Evolutionary conservation across 1,140 invertebrate genomes (phyloP).

Genomic region (Calephelis virginiensis): DNA sequence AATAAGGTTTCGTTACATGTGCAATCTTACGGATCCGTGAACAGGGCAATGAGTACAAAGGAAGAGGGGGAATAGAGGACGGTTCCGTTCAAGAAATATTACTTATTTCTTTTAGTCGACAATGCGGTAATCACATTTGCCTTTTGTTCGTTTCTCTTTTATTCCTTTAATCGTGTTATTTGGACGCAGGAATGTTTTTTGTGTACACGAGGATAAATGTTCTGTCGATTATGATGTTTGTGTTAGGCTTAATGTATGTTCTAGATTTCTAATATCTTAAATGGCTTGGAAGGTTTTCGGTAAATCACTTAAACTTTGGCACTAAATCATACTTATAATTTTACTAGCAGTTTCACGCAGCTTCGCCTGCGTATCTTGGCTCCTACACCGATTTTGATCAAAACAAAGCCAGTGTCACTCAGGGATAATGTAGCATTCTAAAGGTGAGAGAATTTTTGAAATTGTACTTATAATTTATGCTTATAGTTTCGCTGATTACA

Average conservation of each 20-base stretch:
- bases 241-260: conserved; percentile 6
- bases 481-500: no score
- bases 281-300: background rate
- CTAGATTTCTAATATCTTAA: conserved; percentile 14
- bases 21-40: conserved; percentile 32
- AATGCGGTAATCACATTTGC: conserved; percentile 74
- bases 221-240: conserved; percentile 1
- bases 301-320: no score
- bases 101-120: conserved; percentile 71
- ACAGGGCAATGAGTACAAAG: conserved; percentile 36
- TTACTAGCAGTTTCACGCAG: no score
- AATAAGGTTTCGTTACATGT: conserved; percentile 34
- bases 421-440: no score
- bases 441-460: no score
- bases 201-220: conserved; percentile 17
- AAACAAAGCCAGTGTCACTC: no score
- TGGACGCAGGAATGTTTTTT: conserved; percentile 36
- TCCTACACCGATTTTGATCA: no score
- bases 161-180: conserved; percentile 76
- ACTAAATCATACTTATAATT: no score
- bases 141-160: conserved; percentile 71
- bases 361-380: no score
- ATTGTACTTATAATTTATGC: no score
- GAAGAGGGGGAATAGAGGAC: conserved; percentile 31
- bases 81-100: conserved; percentile 61